Evolutionary conservation across 2,113 vertebrate genomes (phyloP), one percentile per base, ranked within the genome.

Genomic region (Rhynchomys soricoides): DNA sequence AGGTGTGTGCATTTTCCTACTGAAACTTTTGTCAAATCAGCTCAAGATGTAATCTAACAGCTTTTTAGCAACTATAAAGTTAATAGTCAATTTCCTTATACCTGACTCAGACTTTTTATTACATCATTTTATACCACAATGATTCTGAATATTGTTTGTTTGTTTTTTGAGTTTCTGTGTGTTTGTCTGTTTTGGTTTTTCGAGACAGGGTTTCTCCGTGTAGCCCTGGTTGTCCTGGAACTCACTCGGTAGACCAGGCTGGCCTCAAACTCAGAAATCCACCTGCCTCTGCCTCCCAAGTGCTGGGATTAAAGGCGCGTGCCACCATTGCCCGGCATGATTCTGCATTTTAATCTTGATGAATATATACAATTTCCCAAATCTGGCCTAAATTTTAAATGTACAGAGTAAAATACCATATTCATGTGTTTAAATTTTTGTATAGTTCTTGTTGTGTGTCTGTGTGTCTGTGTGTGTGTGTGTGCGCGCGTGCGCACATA

Each of bases 371-470:
- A 77, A 64, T 89, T 81, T 74, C 73, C 17, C 24, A 73, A 15
- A 89, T 93, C 55, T 95, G 55, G 13, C 43, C 91, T 86, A 71
- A 86, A 94, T 94, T 70, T 86, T 75, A 94, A 87, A 24, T 37
- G 88, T 15, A 64, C 71, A 96, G 66, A 85, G 26, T 86, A 11
- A 62, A 95, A 57, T 40, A 64, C 37, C 15, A 96, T 29, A 86
- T 37, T 2, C 21, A 52, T 85, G 8, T 91, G 77, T 26, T 89
- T 89, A 75, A 86, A 68, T 16, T 3, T 57, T 79, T 50, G 7
- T 62, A 59, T 59, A 24, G 59, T 43, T 29, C 55, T 59, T 59
- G 12, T 37, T 83, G 12, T 83, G 12, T 43, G 48, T 8, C 13
- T 17, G 16, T 29, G 59, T 40, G 37, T 7, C 5, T 34, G 52